Conservation (phyloP, 1,140 invertebrate species). For the Ectropis grisescens region DNA sequence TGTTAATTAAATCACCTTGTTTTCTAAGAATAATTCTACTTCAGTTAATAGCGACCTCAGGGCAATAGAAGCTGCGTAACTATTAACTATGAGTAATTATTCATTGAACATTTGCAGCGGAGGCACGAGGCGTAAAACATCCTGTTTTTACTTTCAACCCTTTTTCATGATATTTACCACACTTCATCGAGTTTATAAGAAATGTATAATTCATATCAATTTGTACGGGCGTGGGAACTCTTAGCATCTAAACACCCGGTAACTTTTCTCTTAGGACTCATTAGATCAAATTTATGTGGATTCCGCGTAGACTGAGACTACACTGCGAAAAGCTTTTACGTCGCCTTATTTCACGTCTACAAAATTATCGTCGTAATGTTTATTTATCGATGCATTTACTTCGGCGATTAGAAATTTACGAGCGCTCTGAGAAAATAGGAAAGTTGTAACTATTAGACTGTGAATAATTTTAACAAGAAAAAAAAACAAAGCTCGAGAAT, state of each 20-base stretch:
- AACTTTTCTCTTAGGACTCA: conserved; percentile 42
- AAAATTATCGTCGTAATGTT: conserved; percentile 9
- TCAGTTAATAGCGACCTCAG: no score
- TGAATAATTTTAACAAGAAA: conserved; percentile 31
- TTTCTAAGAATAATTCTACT: no score
- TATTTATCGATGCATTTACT: conserved; percentile 10
- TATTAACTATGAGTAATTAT: no score
- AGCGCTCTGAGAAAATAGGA: conserved; percentile 28
- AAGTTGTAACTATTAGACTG: conserved; percentile 45
- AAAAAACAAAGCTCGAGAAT: conserved; percentile 28
- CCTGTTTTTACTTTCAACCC: conserved; percentile 18
- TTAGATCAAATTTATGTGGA: conserved; percentile 32
- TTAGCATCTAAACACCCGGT: conserved; percentile 21
- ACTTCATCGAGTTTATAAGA: conserved; percentile 24
- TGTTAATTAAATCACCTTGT: no score
- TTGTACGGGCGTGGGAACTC: conserved; percentile 35
- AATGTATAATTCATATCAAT: conserved; percentile 36
- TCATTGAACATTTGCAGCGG: no score
- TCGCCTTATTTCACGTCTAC: conserved; percentile 12
- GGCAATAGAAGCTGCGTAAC: no score
- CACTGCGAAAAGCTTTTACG: conserved; percentile 8
- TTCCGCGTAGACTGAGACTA: background rate
- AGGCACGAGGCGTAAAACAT: conserved; percentile 21
- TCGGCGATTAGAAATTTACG: conserved; percentile 18
- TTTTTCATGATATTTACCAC: conserved; percentile 13